These are phyloP conservation scores for Pangasianodon gigas DNA, from an alignment of 2,113 vertebrate genomes.

Conservation along the genomic window DNA sequence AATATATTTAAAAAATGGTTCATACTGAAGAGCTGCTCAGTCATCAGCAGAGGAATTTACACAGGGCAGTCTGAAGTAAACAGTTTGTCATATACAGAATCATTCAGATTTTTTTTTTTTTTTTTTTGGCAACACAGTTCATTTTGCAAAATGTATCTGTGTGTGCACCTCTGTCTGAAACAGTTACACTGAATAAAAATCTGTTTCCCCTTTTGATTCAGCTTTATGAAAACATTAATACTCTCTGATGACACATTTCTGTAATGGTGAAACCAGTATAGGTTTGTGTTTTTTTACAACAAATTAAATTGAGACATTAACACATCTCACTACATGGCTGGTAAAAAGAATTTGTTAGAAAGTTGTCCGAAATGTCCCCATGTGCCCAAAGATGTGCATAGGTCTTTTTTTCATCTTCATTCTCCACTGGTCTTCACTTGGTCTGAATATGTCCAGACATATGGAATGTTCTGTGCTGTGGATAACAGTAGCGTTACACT, in stretches of 20 bases:
- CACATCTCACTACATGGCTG: slow-evolving; percentile 92
- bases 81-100: slow-evolving; percentile 86
- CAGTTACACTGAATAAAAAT: slow-evolving; percentile 89
- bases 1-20: slow-evolving; percentile 96
- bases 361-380: slow-evolving; percentile 82
- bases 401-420: slow-evolving; percentile 83
- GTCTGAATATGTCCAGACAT: slow-evolving; percentile 75
- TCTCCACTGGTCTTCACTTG: slow-evolving; percentile 41
- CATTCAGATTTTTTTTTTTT: slow-evolving; percentile 64
- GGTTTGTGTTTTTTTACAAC: slow-evolving; percentile 73
- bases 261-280: slow-evolving; percentile 84
- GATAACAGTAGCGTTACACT: slow-evolving; percentile 86
- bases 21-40: slow-evolving; percentile 87
- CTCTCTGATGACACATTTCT: slow-evolving; percentile 89
- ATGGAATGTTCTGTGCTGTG: slow-evolving; percentile 91
- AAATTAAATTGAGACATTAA: slow-evolving; percentile 93
- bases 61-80: slow-evolving; percentile 85
- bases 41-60: slow-evolving; percentile 86
- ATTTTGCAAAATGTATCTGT: slow-evolving; percentile 74
- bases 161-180: slow-evolving; percentile 73
- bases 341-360: slow-evolving; percentile 92
- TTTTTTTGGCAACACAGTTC: slow-evolving; percentile 75
- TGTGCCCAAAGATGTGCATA: slow-evolving; percentile 88
- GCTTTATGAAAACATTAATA: slow-evolving; percentile 87
- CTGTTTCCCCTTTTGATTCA: slow-evolving; percentile 71